Evolutionary conservation across 2,888 invertebrate species (phyloP).

Genomic region (Callyntrura guangdongensis): DNA sequence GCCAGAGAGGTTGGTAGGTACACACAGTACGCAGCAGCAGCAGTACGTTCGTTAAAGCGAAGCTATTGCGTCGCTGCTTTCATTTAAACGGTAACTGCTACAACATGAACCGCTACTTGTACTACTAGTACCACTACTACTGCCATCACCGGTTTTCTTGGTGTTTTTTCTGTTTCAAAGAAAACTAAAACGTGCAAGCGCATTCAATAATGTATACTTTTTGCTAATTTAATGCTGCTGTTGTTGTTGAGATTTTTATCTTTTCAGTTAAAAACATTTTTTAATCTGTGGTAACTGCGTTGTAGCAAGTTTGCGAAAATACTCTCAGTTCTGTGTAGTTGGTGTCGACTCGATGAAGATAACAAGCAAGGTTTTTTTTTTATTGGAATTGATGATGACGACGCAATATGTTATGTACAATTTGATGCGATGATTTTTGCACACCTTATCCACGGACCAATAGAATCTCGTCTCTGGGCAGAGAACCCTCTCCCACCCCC

Average conservation of each 20-base stretch:
- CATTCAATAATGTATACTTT: conserved; percentile 27
- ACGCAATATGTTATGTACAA: neutral
- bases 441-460: conserved; percentile 36
- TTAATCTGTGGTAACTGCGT: conserved; percentile 2
- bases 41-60: too few species aligned
- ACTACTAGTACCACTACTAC: neutral
- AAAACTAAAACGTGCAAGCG: conserved; percentile 29
- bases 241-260: conserved; percentile 5
- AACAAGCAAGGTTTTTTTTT: conserved; percentile 23
- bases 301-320: conserved; percentile 10
- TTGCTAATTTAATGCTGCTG: neutral
- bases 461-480: neutral
- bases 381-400: conserved; percentile 5
- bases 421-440: conserved; percentile 37
- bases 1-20: neutral
- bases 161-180: neutral
- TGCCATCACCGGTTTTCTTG: conserved; percentile 31
- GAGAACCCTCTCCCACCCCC: conserved; percentile 25
- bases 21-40: conserved; percentile 17
- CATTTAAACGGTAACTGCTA: conserved; percentile 25
- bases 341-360: neutral
- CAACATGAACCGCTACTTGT: neutral
- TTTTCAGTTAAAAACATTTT: conserved; percentile 18
- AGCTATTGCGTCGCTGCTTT: neutral
- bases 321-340: neutral